Evolutionary conservation across 2,797 vertebrate species (phyloP), one percentile per base, ranked within the genome.

Genomic region (Lepidocolaptes lacrymiger): DNA sequence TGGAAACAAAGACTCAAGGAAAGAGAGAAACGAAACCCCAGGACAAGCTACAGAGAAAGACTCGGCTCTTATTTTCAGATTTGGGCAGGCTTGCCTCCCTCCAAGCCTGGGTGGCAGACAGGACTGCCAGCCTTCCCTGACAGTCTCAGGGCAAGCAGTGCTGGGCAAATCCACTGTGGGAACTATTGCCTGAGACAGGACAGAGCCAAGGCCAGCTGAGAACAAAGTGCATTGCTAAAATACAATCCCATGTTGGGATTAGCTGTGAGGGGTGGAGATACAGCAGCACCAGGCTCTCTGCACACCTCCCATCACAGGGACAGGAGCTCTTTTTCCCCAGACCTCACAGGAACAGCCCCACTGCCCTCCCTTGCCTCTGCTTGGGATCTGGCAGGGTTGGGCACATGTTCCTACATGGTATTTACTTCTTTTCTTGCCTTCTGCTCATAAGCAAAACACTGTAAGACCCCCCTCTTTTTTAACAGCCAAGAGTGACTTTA

Each of bases 1-100:
- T 54, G 46, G 91, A 95, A 97, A 93, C 80, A 80, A 87, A 96
- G 73, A 91, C 64, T 80, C 63, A 73, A 79, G 68, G 44, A 62
- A 90, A 86, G 39, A 73, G 78, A 77, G 34, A 89, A 94, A 92
- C 22, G 6, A 95, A 96, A 87, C 27, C 30, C 46, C 20, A 11
- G 26, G 26, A 66, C 51, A 51, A 85, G 43, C 74, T 66, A 72
- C 44, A 86, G 63, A 64, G 64, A 59, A 80, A 77, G 10, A 76
- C 12, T 58, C 4, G 1, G 67, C 37, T 92, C 14, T 2, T n/a
- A 16, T 39, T 90, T 56, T 43, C 39, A 12, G 15, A 26, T 73
- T 64, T 44, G 41, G 26, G 34, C n/a, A 74, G 44, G 46, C 30
- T 27, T 56, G 32, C 37, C 54, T 39, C 34, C 21, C n/a, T 68